These are phyloP conservation scores for Plumapathes pennacea DNA, from an alignment of 92 coral and sea anemone genomes.

Conservation along the genomic window DNA sequence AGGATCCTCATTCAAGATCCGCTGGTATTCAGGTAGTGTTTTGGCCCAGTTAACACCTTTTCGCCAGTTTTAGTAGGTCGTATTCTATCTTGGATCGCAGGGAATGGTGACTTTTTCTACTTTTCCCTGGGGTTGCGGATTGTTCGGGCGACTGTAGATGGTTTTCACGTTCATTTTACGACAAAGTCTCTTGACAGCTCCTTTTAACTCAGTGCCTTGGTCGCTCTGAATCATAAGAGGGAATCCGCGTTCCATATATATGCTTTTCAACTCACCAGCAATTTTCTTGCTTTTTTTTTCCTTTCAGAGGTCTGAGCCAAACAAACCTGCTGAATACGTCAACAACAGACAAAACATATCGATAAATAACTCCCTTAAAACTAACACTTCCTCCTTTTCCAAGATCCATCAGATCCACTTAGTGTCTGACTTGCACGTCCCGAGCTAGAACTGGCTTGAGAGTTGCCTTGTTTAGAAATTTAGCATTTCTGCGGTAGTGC, in stretches of 20 bases:
- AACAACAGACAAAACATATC: constrained; percentile 31
- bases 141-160: constrained; percentile 33
- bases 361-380: constrained; percentile 4
- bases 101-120: constrained; percentile 31
- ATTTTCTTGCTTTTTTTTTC: constrained; percentile 18
- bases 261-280: constrained; percentile 30
- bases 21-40: constrained; percentile 10
- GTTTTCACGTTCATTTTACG: constrained; percentile 9
- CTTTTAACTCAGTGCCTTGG: constrained; percentile 29
- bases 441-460: constrained; percentile 8
- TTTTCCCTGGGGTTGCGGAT: constrained; percentile 40
- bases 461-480: constrained; percentile 12
- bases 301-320: constrained; percentile 37
- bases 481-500: constrained; percentile 18
- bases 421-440: constrained; percentile 3
- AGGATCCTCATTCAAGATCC: constrained; percentile 16
- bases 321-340: constrained; percentile 43
- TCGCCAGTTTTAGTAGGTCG: constrained; percentile 20
- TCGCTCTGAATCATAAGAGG: constrained; percentile 37
- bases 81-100: constrained; percentile 24
- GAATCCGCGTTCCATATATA: constrained; percentile 24
- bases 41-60: constrained; percentile 28
- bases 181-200: constrained; percentile 15
- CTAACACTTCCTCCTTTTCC: constrained; percentile 12
- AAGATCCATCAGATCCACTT: constrained; percentile 19